Evolutionary conservation across 2,113 vertebrate genomes (phyloP).

Genomic region (Coreoperca whiteheadi): DNA sequence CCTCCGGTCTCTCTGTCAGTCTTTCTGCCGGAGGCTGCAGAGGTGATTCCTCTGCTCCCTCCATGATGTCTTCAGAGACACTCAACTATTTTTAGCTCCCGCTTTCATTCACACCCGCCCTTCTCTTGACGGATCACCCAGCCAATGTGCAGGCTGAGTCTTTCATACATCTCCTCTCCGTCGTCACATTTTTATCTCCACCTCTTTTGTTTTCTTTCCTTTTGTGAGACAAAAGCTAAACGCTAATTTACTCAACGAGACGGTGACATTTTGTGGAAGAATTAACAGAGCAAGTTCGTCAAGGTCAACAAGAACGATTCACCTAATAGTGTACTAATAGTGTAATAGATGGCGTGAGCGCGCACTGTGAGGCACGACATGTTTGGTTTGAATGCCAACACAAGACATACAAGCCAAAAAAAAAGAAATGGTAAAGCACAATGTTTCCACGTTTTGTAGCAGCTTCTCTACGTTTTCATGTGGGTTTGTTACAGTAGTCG

Average conservation of each 20-base stretch:
- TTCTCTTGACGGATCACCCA: slow-evolving; percentile 36
- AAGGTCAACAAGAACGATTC: slow-evolving; percentile 19
- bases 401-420: not conserved
- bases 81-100: slow-evolving; percentile 70
- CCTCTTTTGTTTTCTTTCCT: slow-evolving; percentile 7
- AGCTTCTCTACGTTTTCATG: not conserved
- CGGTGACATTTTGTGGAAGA: not conserved
- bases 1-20: slow-evolving; percentile 18
- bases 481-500: not conserved
- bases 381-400: too few relatives aligned
- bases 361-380: not conserved
- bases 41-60: slow-evolving; percentile 67
- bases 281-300: not conserved
- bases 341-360: not conserved
- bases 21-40: slow-evolving; percentile 54
- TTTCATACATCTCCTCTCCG: slow-evolving; percentile 25
- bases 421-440: not conserved
- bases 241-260: not conserved
- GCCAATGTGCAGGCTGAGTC: not conserved
- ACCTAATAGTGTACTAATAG: not conserved
- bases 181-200: not conserved
- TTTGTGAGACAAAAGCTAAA: not conserved
- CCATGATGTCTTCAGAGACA: slow-evolving; percentile 59
- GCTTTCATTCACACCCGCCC: slow-evolving; percentile 41
- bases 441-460: not conserved